A percentile compares a stretch with the other conserved stretches of the same genome.
Evolutionary conservation across 2,888 invertebrate genomes (phyloP).

Genomic region (Toxonevra muliebris): DNA sequence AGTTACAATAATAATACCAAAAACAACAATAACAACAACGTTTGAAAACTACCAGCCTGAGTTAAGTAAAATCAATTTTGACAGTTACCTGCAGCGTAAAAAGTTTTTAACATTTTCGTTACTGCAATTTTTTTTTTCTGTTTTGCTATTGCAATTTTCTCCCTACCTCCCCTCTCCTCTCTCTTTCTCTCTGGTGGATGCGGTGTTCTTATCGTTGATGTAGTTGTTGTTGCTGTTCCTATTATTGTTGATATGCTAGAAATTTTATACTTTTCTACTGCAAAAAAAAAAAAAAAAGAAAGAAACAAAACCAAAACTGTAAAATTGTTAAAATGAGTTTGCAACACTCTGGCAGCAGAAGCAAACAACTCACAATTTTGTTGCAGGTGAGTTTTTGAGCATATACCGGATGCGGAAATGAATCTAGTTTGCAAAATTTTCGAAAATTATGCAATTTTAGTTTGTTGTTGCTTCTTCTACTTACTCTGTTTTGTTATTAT

Average conservation of each 20-base stretch:
- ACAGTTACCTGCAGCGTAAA: constrained; percentile 60
- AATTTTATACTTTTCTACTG: no score
- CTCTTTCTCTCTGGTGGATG: no score
- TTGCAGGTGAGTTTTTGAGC: constrained; percentile 24
- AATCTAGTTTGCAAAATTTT: constrained; percentile 37
- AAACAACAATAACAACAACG: not conserved
- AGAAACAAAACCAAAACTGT: no score
- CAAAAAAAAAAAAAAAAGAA: no score
- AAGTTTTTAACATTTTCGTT: constrained; percentile 38
- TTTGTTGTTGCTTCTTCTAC: constrained; percentile 19
- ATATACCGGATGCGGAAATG: constrained; percentile 33
- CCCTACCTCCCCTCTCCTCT: no score
- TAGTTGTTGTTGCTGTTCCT: no score
- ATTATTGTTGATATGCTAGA: not conserved
- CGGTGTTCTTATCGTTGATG: no score
- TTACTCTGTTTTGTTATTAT: not conserved
- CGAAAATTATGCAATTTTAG: constrained; percentile 33
- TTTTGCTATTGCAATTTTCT: no score
- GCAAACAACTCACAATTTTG: constrained; percentile 8
- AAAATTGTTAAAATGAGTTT: constrained; percentile 33
- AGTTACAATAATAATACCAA: constrained; percentile 1
- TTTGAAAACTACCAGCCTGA: constrained; percentile 25
- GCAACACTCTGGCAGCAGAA: constrained; percentile 18
- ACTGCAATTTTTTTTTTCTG: not conserved
- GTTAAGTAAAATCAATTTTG: constrained; percentile 61